phyloP scores from a whole-genome alignment of 1,140 invertebrate genomes.

The Nephotettix cincticeps region DNA sequence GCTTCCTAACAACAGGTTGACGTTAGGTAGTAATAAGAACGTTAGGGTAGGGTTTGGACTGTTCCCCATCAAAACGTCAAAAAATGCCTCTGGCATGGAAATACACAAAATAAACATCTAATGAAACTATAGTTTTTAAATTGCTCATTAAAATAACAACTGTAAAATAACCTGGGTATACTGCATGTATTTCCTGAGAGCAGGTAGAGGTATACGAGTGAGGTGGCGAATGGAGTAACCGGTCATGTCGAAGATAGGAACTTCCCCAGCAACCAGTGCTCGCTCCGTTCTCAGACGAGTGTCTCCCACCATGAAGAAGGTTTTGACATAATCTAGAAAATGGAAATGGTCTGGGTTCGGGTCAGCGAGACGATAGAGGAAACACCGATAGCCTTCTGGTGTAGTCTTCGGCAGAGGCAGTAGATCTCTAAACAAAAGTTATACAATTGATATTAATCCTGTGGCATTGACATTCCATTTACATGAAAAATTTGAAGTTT shows the following conservation, averaged over 20 bases:
- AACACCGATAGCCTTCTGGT: slow-evolving; percentile 58
- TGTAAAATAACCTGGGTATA: slow-evolving; percentile 39
- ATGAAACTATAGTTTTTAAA: too few relatives aligned
- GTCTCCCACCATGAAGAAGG: slow-evolving; percentile 41
- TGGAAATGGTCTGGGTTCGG: slow-evolving; percentile 60
- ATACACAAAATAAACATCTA: too few relatives aligned
- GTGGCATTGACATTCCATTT: neutral
- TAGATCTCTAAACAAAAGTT: slow-evolving; percentile 35
- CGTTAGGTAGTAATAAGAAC: too few relatives aligned
- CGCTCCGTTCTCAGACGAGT: slow-evolving; percentile 37
- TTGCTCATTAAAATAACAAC: too few relatives aligned
- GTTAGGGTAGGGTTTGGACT: too few relatives aligned
- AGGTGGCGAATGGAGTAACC: slow-evolving; percentile 39
- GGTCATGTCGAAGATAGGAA: slow-evolving; percentile 42
- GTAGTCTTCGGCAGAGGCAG: slow-evolving; percentile 50
- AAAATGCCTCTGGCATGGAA: too few relatives aligned
- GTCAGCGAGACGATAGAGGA: slow-evolving; percentile 58
- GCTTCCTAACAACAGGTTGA: too few relatives aligned
- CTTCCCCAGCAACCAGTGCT: slow-evolving; percentile 37
- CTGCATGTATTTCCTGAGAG: slow-evolving; percentile 41
- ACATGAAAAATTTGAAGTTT: neutral
- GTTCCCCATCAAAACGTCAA: too few relatives aligned
- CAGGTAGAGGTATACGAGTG: slow-evolving; percentile 31
- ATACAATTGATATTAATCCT: neutral
- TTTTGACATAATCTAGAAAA: slow-evolving; percentile 39